Base-by-base conservation (phyloP, 2,888 invertebrate genomes). In the Nymphalis c-album region DNA sequence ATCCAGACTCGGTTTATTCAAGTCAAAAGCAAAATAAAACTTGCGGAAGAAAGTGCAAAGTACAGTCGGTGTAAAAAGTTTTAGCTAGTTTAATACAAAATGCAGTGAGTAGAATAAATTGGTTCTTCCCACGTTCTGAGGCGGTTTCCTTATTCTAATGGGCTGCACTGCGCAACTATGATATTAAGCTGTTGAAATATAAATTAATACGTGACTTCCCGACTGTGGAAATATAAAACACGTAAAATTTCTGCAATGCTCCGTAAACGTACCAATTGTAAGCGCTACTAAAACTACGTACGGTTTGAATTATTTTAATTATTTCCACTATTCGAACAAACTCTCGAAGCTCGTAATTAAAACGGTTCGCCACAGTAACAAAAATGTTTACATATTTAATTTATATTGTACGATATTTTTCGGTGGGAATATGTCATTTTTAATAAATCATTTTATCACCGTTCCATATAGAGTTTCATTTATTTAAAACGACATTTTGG, bases 41-140 rank as follows among this genome's bases (percentile, higher is more conserved):
- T 26, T 50, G 6, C 7, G 3, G 16, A 48, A 26, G 60, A 60
- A 47, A 60, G 53, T 61, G 20, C 31, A 16, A 35, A 66, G 58
- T 61, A 63, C 26, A 45, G 57, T 48, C 61, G 45, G 26, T 64
- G 61, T 48, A 46, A 57, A 61, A 61, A 66, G 55, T 60, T 65
- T 55, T 7, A 55, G 51, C 55, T 55, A 47, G 60, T 60, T 66
- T 55, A 60, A 47, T 47, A 55, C 48, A 46, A 61, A 61, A 66
- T 55, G 60, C 35, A 47, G 60, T 31, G 64, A 47, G 57, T 57
- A 10, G 55, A 55, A 57, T 57, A 66, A 66, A 66, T 66, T 60
- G 60, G 57, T 61, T 60, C 50, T 35, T 47, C 48, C 48, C 64
- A 58, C 68, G 60, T 60, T 64, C 45, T 48, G 18, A 50, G 40